Base-by-base conservation (phyloP, 1,140 invertebrate species). In the Lucilia cuprina region DNA sequence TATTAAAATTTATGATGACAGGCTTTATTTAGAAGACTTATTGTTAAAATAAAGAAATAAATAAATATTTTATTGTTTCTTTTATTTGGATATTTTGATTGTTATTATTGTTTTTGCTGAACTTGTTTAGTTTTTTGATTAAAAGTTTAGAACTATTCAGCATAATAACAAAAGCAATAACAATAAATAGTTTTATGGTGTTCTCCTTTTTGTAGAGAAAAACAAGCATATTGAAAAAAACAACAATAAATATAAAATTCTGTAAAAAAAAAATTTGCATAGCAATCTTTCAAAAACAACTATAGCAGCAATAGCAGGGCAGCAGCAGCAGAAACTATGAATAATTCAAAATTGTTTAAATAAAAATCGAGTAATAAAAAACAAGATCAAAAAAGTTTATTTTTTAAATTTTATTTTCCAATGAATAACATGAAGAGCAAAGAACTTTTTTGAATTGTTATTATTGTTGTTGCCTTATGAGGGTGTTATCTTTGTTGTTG, bases 341-440 rank as follows among this genome's bases (percentile, higher is more conserved):
- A 70, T 70, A 21, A 70, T 70, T 70, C n/a, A 70, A 70, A 70
- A 70, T 70, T 70, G 65, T 70, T 70, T 70, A 70, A 70, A 14
- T n/a, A 65, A 65, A 17, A 65, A 19, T 30, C 25, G 25, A 30
- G 25, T 30, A 41, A 41, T 41, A 41, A 41, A 41, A 41, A 41
- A 41, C 41, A 7, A 41, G 41, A 41, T 41, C 41, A 41, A 41
- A 41, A 30, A 41, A 41, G 35, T 41, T 41, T 41, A 8, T 2
- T 41, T 41, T 41, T 41, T 41, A 5, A 3, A 30, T 41, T 41
- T 41, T 41, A 41, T 41, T 8, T 30, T 41, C 7, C 41, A 41
- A 41, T 2, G 41, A 41, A 10, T 41, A 41, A 5, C 25, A 30
- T 30, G 1, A 41, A 41, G 41, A 41, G 5, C 7, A 30, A 30